Evolutionary conservation across 2,113 vertebrate genomes (phyloP).

Genomic region (Shinisaurus crocodilurus): DNA sequence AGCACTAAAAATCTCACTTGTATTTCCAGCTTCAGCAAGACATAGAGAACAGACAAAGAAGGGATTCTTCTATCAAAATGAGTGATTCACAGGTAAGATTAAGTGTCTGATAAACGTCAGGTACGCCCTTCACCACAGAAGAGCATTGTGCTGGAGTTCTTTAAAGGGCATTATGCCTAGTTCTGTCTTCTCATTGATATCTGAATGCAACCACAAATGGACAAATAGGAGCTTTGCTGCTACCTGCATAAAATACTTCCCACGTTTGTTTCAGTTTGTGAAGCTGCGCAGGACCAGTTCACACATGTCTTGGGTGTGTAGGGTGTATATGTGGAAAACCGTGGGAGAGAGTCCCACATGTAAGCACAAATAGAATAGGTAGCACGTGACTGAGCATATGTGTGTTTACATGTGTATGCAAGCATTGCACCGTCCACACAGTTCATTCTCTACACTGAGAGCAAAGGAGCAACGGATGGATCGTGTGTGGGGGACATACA

Average conservation of each 20-base stretch:
- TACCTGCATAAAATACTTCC: neutral
- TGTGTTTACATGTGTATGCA: neutral
- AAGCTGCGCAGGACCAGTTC: neutral
- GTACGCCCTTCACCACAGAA: slow-evolving; percentile 13
- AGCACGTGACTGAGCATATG: neutral
- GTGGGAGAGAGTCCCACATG: neutral
- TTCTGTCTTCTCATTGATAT: neutral
- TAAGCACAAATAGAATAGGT: neutral
- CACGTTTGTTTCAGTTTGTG: neutral
- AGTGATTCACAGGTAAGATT: slow-evolving; percentile 84
- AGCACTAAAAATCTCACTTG: neutral
- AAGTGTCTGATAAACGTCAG: neutral
- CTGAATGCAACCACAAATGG: neutral
- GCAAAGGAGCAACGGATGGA: neutral
- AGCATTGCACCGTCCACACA: neutral
- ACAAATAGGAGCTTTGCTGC: neutral
- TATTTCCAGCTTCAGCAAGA: slow-evolving; percentile 68
- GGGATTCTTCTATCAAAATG: slow-evolving; percentile 72
- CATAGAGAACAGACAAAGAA: slow-evolving; percentile 46
- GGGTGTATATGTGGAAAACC: neutral
- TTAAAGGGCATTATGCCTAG: neutral
- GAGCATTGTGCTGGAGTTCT: neutral
- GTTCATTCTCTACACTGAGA: neutral
- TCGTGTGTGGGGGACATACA: neutral
- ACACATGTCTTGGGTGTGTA: neutral